Conservation (phyloP, 2,113 vertebrate genomes). For the Lophotis ruficrista region DNA sequence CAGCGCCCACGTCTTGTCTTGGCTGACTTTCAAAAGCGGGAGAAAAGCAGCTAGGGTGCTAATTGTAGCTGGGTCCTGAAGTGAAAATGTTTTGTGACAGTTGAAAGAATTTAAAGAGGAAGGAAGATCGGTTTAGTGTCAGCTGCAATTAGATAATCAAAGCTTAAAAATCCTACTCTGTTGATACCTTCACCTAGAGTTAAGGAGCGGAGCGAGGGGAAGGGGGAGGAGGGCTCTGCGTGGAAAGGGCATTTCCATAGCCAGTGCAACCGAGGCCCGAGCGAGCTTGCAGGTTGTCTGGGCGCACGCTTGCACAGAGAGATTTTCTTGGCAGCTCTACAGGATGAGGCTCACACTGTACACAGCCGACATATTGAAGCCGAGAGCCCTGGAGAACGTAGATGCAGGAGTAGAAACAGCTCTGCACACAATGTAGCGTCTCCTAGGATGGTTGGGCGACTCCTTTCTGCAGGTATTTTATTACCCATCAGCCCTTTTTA, state of each 20-base stretch:
- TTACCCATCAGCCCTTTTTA: conserved; percentile 70
- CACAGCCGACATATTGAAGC: conserved; percentile 73
- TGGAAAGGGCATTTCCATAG: conserved; percentile 73
- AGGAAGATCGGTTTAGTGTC: conserved; percentile 80
- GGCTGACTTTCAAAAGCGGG: conserved; percentile 74
- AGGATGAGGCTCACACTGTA: conserved; percentile 83
- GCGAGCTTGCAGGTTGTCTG: conserved; percentile 67
- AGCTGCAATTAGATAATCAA: conserved; percentile 78
- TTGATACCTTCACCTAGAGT: conserved; percentile 51
- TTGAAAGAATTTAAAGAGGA: conserved; percentile 76
- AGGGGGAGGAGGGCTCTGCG: conserved; percentile 72
- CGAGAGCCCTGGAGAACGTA: conserved; percentile 69
- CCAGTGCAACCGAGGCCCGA: conserved; percentile 74
- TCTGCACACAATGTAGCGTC: conserved; percentile 78
- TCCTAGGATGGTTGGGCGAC: conserved; percentile 76
- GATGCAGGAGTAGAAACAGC: conserved; percentile 80
- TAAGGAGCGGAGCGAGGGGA: conserved; percentile 47
- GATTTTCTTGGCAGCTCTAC: conserved; percentile 84
- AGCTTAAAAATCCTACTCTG: conserved; percentile 65
- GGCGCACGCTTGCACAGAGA: conserved; percentile 76
- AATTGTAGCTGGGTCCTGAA: conserved; percentile 73
- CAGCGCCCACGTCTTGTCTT: conserved; percentile 39
- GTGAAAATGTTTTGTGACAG: conserved; percentile 83
- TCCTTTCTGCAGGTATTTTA: conserved; percentile 85
- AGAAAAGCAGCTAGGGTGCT: conserved; percentile 62